Evolutionary conservation across 2,113 vertebrate genomes (phyloP).

Genomic region (Nothoprocta pentlandii): DNA sequence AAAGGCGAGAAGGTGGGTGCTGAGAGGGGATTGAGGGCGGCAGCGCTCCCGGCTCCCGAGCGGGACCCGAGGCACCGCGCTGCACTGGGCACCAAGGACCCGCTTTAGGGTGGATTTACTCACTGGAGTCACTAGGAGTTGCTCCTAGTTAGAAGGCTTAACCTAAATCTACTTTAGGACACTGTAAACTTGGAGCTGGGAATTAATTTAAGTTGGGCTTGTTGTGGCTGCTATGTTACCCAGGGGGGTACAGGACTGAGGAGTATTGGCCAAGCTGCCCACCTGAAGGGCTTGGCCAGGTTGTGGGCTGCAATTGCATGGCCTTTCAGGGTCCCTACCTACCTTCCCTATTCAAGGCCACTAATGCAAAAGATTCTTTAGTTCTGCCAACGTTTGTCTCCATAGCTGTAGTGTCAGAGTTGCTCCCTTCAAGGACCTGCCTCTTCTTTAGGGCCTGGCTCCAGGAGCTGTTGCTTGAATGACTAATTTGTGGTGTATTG

Average conservation of each 20-base stretch:
- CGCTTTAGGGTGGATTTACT: not conserved
- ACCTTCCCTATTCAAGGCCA: not conserved
- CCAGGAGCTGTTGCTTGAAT: not conserved
- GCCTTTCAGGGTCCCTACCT: not conserved
- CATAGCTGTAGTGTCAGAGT: not conserved
- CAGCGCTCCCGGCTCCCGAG: not conserved
- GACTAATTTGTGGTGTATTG: not conserved
- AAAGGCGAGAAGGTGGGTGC: slow-evolving; percentile 93
- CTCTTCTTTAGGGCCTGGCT: not conserved
- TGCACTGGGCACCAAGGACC: too few relatives aligned
- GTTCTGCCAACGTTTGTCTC: not conserved
- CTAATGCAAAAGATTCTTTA: not conserved
- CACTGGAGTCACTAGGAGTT: not conserved
- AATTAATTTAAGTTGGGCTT: not conserved
- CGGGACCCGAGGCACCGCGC: too few relatives aligned
- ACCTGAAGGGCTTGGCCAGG: not conserved
- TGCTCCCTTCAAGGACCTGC: not conserved
- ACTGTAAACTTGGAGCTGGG: not conserved
- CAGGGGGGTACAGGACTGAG: too few relatives aligned
- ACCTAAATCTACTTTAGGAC: not conserved
- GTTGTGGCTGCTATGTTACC: not conserved
- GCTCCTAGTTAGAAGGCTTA: not conserved
- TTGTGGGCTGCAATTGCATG: not conserved
- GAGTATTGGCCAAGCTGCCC: not conserved
- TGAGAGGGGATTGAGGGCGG: not conserved